Evolutionary conservation across 2,888 invertebrate genomes (phyloP), one percentile per base, ranked within the genome.

Genomic region (Eledona agricola): DNA sequence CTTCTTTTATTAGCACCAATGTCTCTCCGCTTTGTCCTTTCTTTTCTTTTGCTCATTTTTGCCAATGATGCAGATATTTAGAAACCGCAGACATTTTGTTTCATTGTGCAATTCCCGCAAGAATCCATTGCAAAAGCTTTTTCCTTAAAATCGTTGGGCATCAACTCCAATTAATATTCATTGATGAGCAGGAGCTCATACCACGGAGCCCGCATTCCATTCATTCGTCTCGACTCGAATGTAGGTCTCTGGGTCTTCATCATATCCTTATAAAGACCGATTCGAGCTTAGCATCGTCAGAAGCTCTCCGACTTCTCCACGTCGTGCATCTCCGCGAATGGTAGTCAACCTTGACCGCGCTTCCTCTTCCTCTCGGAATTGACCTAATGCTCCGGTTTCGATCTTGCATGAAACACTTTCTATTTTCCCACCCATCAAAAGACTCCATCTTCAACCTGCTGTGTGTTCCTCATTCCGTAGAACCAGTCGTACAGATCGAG

Each of bases 171-270:
- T 40, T 22, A 31, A 40, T 23, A 31, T 32, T 51, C 43, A 34
- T 51, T 45, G 35, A 45, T 51, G 16, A 43, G 11, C 7, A n/a
- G 17, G 16, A 22, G n/a, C 26, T 40, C 28, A 28, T 40, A 26
- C 23, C 31, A 22, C 22, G 6, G 9, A 22, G 20, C 22, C 26
- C 28, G 28, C 17, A 37, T 37, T 19, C 19, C 22, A 20, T 19
- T 17, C 16, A 29, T 47, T 37, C 42, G 32, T 54, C 26, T 37
- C 57, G 34, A 49, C 28, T 26, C 26, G 53, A 65, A 70, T 65
- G 63, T 72, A 68, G 72, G 72, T 72, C 67, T 70, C 45, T 66
- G 64, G 71, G 70, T 70, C 72, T 64, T 56, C 59, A 49, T 62
- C 58, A 59, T 62, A 65, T 72, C 67, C 68, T 68, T 72, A 72